These are phyloP conservation scores for Potamarius usumacintae DNA, from an alignment of 2,113 vertebrate genomes.

Conservation along the genomic window DNA sequence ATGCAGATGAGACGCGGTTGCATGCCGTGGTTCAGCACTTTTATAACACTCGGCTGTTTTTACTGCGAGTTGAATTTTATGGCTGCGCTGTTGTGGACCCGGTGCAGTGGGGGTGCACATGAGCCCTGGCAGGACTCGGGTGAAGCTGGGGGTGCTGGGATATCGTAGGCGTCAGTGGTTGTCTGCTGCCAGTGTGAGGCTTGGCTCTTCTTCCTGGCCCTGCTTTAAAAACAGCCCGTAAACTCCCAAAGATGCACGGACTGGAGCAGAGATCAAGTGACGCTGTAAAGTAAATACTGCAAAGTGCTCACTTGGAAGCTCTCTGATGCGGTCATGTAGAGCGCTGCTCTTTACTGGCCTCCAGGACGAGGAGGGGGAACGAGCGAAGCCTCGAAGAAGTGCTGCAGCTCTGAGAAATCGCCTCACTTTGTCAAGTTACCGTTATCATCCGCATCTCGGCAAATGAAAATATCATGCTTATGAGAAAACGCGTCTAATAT, in stretches of 20 bases:
- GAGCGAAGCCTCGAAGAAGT: not conserved
- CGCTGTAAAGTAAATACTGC: constrained; percentile 55
- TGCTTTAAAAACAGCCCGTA: constrained; percentile 60
- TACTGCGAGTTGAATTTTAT: constrained; percentile 33
- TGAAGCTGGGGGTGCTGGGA: constrained; percentile 45
- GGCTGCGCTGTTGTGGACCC: constrained; percentile 36
- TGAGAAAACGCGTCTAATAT: not conserved
- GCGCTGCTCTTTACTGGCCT: constrained; percentile 45
- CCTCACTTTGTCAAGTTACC: not conserved
- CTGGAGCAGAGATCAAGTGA: constrained; percentile 61
- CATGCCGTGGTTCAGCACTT: not conserved
- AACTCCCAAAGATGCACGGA: constrained; percentile 57
- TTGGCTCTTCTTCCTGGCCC: constrained; percentile 61
- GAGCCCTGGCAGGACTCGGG: constrained; percentile 38
- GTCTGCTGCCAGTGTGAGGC: constrained; percentile 59
- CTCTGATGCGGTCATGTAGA: constrained; percentile 51
- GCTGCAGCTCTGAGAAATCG: not conserved
- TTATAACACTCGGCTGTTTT: not conserved
- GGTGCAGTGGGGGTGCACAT: constrained; percentile 41
- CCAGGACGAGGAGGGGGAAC: constrained; percentile 25
- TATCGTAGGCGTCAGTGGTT: constrained; percentile 47
- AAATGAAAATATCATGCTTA: not conserved
- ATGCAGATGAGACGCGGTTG: not conserved
- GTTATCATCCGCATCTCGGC: not conserved
- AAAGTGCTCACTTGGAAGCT: constrained; percentile 37